Evolutionary conservation across 2,113 vertebrate species (phyloP).

Genomic region (Sander lucioperca): DNA sequence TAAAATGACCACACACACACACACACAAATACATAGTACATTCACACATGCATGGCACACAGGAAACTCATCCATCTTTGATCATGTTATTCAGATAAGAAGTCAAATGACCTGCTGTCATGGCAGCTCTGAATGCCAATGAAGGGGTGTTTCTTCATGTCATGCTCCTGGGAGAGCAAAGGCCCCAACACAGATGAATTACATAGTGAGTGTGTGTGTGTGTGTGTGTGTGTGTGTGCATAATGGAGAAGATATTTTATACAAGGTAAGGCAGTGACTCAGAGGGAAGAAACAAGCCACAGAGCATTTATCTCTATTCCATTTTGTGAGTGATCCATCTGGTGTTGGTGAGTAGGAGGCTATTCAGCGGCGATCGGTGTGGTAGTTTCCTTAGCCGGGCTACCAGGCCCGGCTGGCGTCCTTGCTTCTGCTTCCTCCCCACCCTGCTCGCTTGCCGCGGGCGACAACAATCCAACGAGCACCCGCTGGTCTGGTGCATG

Average conservation of each 20-base stretch:
- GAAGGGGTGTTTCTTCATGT: constrained; percentile 32
- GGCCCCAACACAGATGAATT: constrained; percentile 37
- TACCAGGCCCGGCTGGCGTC: too few species aligned
- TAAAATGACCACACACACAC: too few species aligned
- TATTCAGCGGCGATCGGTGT: too few species aligned
- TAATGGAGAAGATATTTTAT: constrained; percentile 67
- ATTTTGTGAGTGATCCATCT: too few species aligned
- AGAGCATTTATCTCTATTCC: constrained; percentile 68
- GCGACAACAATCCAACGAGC: too few species aligned
- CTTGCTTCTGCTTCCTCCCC: too few species aligned
- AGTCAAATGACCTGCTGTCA: constrained; percentile 54
- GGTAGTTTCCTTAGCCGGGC: too few species aligned
- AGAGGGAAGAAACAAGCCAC: constrained; percentile 55
- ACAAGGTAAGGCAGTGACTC: constrained; percentile 54
- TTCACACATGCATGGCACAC: constrained; percentile 1
- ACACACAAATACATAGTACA: neutral
- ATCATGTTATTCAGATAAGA: constrained; percentile 62
- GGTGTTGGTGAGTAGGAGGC: too few species aligned
- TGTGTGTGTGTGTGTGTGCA: constrained; percentile 32
- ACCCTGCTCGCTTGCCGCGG: too few species aligned
- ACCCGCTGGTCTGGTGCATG: too few species aligned
- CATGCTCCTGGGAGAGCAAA: constrained; percentile 26
- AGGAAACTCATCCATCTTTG: constrained; percentile 42
- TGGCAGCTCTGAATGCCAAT: constrained; percentile 60
- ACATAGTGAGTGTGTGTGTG: neutral